These are phyloP conservation scores for Plemyria rubiginata DNA, from an alignment of 2,888 invertebrate species.

Conservation along the genomic window DNA sequence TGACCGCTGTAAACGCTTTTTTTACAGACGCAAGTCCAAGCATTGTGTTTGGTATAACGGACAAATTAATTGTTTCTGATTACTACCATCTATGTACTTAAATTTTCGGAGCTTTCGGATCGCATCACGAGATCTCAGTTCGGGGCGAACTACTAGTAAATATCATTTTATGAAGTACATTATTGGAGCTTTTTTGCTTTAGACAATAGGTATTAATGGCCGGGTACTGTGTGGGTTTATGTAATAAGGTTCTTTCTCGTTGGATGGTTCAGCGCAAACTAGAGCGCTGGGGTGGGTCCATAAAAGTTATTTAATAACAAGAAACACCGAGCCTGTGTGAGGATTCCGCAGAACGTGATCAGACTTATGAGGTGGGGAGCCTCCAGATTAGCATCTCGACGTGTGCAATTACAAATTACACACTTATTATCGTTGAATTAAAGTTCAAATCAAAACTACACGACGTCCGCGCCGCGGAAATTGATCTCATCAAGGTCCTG, in stretches of 20 bases:
- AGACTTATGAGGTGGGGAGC: constrained; percentile 41
- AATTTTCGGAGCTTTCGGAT: too few relatives aligned
- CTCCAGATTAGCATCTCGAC: not conserved
- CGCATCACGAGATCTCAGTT: too few relatives aligned
- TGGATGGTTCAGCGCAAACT: constrained; percentile 48
- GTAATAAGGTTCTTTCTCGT: constrained; percentile 52
- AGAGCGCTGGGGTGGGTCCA: constrained; percentile 62
- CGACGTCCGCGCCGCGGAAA: too few relatives aligned
- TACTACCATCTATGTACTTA: too few relatives aligned
- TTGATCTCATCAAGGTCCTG: too few relatives aligned
- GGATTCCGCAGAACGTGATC: constrained; percentile 53
- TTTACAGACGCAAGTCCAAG: too few relatives aligned
- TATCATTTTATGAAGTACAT: too few relatives aligned
- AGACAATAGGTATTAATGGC: not conserved
- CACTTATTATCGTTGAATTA: not conserved
- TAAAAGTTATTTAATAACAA: constrained; percentile 82
- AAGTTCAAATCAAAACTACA: not conserved
- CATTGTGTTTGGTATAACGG: too few relatives aligned
- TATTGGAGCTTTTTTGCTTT: too few relatives aligned
- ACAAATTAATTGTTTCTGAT: too few relatives aligned
- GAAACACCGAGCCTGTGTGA: constrained; percentile 61
- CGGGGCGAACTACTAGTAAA: too few relatives aligned
- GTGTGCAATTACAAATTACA: not conserved
- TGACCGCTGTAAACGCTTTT: too few relatives aligned
- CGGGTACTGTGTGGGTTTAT: constrained; percentile 37